These are phyloP conservation scores for Falco concolor DNA, from an alignment of 2,797 vertebrate species.

Conservation along the genomic window DNA sequence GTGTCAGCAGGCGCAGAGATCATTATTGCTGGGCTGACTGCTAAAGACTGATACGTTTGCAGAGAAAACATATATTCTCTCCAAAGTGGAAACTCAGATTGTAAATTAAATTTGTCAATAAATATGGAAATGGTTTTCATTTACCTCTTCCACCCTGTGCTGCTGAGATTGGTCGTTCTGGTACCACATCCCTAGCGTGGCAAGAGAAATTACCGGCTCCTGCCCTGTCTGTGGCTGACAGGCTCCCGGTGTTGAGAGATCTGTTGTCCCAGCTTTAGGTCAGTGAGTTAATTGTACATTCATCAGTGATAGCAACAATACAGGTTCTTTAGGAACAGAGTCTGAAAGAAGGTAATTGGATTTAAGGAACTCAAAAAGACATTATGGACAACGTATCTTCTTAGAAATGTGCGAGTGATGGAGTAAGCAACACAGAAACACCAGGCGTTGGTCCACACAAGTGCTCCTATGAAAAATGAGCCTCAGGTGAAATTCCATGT, in stretches of 20 bases:
- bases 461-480: neutral
- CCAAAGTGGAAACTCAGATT: neutral
- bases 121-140: constrained; percentile 56
- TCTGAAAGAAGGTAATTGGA: neutral
- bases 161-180: neutral
- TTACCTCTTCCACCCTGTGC: neutral
- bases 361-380: neutral
- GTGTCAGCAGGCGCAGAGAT: constrained; percentile 32
- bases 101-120: constrained; percentile 67
- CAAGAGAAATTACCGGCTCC: neutral
- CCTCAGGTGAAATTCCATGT: neutral
- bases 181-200: neutral
- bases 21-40: constrained; percentile 5
- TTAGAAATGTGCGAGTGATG: neutral
- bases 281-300: neutral
- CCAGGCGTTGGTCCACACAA: neutral
- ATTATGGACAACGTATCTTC: neutral
- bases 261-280: neutral
- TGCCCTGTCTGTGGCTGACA: neutral
- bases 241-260: neutral
- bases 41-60: constrained; percentile 18
- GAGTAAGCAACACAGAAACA: neutral
- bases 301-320: neutral
- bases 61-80: constrained; percentile 14
- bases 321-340: neutral